Base-by-base conservation (phyloP, 2,888 invertebrate species). In the Macrosoma leucophasiata region DNA sequence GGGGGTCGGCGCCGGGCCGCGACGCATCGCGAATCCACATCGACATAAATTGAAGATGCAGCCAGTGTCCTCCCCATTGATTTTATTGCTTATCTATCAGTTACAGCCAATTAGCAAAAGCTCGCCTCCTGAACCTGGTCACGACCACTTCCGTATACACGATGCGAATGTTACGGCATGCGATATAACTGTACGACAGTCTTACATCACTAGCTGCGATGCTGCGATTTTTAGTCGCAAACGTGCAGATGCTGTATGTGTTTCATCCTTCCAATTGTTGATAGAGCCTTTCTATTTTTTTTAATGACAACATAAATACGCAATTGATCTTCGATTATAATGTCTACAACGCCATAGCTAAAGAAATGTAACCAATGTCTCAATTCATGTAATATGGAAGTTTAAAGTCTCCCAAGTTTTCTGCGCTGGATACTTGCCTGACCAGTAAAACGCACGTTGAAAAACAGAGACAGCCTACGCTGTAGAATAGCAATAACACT, bases 1-100 rank as follows among this genome's bases (percentile, higher is more conserved):
- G 82, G 81, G 79, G 82, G 78, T 62, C 56, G 71, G 69, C 73
- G 70, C 67, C 71, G 68, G 67, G 61, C 66, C 64, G 61, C 69
- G 73, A 66, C 78, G 78, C 78, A 79, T 77, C 76, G 73, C 76
- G 72, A 74, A 71, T 76, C 74, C 66, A 74, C 76, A 74, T 74
- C 75, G 75, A 66, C 79, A 74, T 76, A 68, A 72, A 79, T 79
- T 79, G 63, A 66, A 75, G 75, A 84, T 82, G 82, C 82, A 82
- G 72, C 63, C 69, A 60, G 67, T 77, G 79, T 81, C 79, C 76
- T 78, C 62, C 67, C 71, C 70, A 77, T 78, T 78, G 76, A 77
- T 77, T 79, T 77, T 74, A 77, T 77, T 73, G 69, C 74, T 69
- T 71, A 72, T 73, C 75, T 73, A 71, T 73, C 65, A 63, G 73